These are phyloP conservation scores for Mythimna pallens DNA, from an alignment of 2,888 invertebrate species.

Conservation along the genomic window DNA sequence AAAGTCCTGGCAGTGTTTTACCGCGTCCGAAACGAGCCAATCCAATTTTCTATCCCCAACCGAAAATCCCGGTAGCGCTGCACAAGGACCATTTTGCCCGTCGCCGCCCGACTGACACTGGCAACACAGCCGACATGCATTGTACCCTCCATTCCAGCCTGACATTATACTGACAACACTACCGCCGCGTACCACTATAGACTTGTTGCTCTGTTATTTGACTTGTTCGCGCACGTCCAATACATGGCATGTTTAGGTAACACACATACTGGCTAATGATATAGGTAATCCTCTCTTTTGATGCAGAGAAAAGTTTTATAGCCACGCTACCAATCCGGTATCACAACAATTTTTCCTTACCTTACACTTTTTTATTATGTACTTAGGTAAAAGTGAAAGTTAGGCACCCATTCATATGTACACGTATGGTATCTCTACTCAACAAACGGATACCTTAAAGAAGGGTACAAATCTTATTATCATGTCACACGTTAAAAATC, in stretches of 20 bases:
- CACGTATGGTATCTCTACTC: slow-evolving; percentile 36
- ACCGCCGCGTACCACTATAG: slow-evolving; percentile 65
- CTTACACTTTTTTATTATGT: background rate
- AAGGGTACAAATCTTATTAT: slow-evolving; percentile 64
- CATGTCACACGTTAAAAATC: slow-evolving; percentile 69
- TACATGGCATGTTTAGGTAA: slow-evolving; percentile 48
- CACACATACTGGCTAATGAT: slow-evolving; percentile 35
- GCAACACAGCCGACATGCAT: slow-evolving; percentile 74
- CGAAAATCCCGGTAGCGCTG: slow-evolving; percentile 75
- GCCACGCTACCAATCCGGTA: background rate
- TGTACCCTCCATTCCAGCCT: slow-evolving; percentile 74
- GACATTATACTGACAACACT: slow-evolving; percentile 75
- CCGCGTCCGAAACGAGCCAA: slow-evolving; percentile 77
- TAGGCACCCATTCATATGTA: slow-evolving; percentile 6
- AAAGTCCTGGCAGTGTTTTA: slow-evolving; percentile 75
- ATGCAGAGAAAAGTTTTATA: background rate
- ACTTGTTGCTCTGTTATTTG: slow-evolving; percentile 77
- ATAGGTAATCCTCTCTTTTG: slow-evolving; percentile 18
- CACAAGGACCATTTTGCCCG: slow-evolving; percentile 75
- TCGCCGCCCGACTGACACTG: slow-evolving; percentile 71
- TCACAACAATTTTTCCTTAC: background rate
- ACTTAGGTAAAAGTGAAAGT: background rate
- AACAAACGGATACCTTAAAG: slow-evolving; percentile 36
- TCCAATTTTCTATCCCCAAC: slow-evolving; percentile 81
- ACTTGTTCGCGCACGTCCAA: slow-evolving; percentile 57